Base-by-base conservation (phyloP, 1,140 invertebrate species). In the Panagrolaimus sp. region DNA sequence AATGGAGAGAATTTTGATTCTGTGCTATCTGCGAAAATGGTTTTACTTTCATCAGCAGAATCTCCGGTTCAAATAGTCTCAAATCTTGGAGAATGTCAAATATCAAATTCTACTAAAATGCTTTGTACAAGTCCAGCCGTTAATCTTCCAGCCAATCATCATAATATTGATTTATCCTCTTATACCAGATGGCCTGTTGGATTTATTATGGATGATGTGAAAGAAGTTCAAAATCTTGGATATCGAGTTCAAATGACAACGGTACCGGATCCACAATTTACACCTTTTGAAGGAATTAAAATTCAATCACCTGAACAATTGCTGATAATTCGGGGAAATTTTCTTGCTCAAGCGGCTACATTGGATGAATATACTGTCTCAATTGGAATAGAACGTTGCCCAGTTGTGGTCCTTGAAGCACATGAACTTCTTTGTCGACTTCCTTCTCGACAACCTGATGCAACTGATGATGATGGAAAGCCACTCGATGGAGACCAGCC, bases 201-300 rank as follows among this genome's bases (percentile, higher is more conserved):
- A 15, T 96, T 98, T 84, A 87, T 92, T 6, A 97, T 98, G 94
- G 95, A 98, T 79, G 91, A 91, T 83, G 94, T 97, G 0, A 88
- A 90, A 77, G 88, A 89, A 2, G 92, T 96, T 44, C 87, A 89
- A 69, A 91, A 96, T 83, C 86, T 96, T 58, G 90, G 92, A 70
- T 89, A 91, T 83, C 85, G 89, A 26, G 89, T 89, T 64, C 89
- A 90, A 44, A 86, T 98, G 78, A 85, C 90, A 0, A 96, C 96
- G 84, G 90, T 92, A 15, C 89, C 92, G 66, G 94, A 98, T 87
- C 95, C 95, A 0, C 89, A 89, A 74, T 92, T 96, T 81, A 89
- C 89, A 75, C 88, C 90, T 66, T 96, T 96, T 84, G 89, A 90
- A 0, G 90, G 90, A 75, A 72, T 79, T 15, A 73, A 79, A 45